Conservation (phyloP, 1,140 invertebrate species). For the Gryllus bimaculatus region DNA sequence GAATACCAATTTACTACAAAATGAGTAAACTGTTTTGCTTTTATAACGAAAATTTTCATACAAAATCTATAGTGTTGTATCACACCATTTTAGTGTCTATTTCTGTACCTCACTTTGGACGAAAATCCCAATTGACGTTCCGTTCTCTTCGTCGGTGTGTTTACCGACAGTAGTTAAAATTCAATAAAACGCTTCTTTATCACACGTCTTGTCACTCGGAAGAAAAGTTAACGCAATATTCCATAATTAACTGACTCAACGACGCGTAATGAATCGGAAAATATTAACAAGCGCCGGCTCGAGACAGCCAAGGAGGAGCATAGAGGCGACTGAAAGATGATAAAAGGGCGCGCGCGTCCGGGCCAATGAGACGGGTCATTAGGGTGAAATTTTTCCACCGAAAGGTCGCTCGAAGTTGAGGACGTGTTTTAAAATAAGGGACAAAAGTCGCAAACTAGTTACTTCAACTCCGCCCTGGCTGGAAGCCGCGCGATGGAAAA, state of each 20-base stretch:
- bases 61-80: not conserved
- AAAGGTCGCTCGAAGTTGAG: not conserved
- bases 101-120: not conserved
- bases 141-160: not conserved
- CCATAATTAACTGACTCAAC: not conserved
- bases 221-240: not conserved
- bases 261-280: not conserved
- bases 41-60: too few species aligned
- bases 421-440: not conserved
- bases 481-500: not conserved
- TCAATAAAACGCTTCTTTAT: not conserved
- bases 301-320: too few species aligned
- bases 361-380: not conserved
- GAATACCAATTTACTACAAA: too few species aligned
- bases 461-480: not conserved
- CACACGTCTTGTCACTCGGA: not conserved
- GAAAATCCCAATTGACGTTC: not conserved
- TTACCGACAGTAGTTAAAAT: too few species aligned
- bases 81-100: not conserved
- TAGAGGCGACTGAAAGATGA: not conserved
- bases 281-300: not conserved
- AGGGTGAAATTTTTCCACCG: not conserved
- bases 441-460: slow-evolving; percentile 4
- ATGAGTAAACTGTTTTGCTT: too few species aligned
- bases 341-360: not conserved